Evolutionary conservation across 1,140 invertebrate species (phyloP), one percentile per base, ranked within the genome.

Genomic region (Drosophila rufa): DNA sequence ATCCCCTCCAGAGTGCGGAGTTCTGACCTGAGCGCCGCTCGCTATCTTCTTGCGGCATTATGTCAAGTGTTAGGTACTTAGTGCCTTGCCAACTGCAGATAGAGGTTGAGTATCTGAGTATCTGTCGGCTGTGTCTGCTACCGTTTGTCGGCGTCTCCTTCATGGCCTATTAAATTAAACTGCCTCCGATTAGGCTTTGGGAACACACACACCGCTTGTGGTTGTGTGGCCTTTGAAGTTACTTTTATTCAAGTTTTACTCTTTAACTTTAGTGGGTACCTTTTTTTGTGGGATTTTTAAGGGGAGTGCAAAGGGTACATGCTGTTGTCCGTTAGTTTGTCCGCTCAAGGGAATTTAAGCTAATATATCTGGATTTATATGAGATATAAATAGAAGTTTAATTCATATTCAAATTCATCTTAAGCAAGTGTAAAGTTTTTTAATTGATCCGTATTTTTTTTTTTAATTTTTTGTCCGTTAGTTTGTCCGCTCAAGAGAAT

Each of bases 11-110:
- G 25, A n/a, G 40, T 45, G 33, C 36, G 36, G 36, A 4, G 30
- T 57, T 60, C 22, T 70, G 84, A 87, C 84, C 84, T 75, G 84
- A 53, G 66, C 78, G 66, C 78, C 82, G 82, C 82, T 87, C 84
- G 83, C 83, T 87, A 87, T 87, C 84, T 80, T n/a, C 40, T 40
- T 45, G 77, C 74, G 74, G 69, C 80, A 87, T 87, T 87, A 89
- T 87, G 84, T 89, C 84, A 89, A 90, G 85, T 90, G 85, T 90
- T 90, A 90, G 85, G 85, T 90, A 90, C 85, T 90, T 90, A 90
- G 85, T 70, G 81, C 85, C 81, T 81, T 50, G 57, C 33, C 55
- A 62, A 73, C 68, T 47, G 38, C 19, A 68, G 65, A 59, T 78
- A 73, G 38, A 74, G 51, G 38, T 48, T 62, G 48, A 30, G 40